Base-by-base conservation (phyloP, 2,113 vertebrate genomes). In the Erinaceus europaeus region DNA sequence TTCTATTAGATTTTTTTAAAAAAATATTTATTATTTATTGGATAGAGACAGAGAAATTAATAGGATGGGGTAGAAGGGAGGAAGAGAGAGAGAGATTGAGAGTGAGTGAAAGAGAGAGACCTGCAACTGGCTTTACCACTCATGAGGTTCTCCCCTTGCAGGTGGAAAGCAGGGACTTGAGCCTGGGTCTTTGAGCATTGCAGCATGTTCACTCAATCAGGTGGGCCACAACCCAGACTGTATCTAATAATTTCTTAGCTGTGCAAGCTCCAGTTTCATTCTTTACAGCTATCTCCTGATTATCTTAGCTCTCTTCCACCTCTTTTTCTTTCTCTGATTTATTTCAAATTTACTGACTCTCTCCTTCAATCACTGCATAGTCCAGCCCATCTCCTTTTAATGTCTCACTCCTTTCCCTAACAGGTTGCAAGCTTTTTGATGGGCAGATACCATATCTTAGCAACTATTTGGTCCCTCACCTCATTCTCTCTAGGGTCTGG, bases 341-440 rank as follows among this genome's bases (percentile, higher is more conserved):
- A 65, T 77, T 80, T 48, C 46, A 84, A 52, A 65, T 44, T 34
- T 17, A 2, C 15, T n/a, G 52, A 57, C 46, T 76, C 65, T 29
- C n/a, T 50, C 32, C 0, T 69, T 36, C 55, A 50, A 42, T 74
- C 61, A 29, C 12, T 38, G 29, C 71, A 50, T 27, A 71, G 61
- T 65, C 79, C 18, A 59, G 48, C 42, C 48, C 62, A 65, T 91
- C 73, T 23, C 1, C 0, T 42, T 50, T 64, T 91, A 29, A 42
- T 34, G 21, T 25, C 38, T 74, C 62, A 61, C 10, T 59, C 64
- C 44, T 94, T 79, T 84, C 42, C 68, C 85, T 84, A 81, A 84
- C 42, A 84, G 71, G 74, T 23, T 65, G 18, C 59, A 10, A 84
- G 59, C 71, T 73, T 88, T 85, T 61, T 61, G 25, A 57, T 6